Percentiles rank a stretch among this genome's conserved stretches.
Conservation (phyloP, 2,113 vertebrate species). For the Campylomormyrus tamandua region DNA sequence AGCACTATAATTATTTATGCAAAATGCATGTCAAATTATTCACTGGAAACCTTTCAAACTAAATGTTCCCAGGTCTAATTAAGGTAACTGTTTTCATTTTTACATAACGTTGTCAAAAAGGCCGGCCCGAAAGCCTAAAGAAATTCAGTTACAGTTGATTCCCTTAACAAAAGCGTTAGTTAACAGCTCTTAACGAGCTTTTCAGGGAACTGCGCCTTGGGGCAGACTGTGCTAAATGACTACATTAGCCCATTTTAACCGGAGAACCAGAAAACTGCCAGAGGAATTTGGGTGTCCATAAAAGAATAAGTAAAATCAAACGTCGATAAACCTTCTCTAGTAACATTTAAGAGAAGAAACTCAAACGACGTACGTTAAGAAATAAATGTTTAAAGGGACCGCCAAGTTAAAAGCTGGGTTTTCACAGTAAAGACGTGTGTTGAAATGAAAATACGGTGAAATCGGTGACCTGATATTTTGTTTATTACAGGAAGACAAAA, state of each 20-base stretch:
- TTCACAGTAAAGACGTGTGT: neutral
- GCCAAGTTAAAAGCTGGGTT: neutral
- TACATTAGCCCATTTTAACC: conserved; percentile 34
- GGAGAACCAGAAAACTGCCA: conserved; percentile 23
- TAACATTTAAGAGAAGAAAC: neutral
- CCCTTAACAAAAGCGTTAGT: conserved; percentile 27
- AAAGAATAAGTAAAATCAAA: conserved; percentile 25
- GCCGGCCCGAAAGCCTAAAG: conserved; percentile 4
- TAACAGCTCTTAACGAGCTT: conserved; percentile 24
- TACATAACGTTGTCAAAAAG: neutral
- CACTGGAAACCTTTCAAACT: neutral
- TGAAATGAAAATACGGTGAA: neutral
- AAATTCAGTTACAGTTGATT: conserved; percentile 17
- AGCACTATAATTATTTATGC: neutral
- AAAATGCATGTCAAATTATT: neutral
- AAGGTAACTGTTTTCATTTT: conserved; percentile 10
- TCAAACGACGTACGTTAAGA: neutral
- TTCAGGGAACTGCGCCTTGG: conserved; percentile 29
- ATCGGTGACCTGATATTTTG: neutral
- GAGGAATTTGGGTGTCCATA: conserved; percentile 22
- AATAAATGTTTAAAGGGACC: neutral
- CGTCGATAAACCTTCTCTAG: conserved; percentile 9
- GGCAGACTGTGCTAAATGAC: conserved; percentile 25
- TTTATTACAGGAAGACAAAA: neutral
- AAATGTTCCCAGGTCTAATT: conserved; percentile 1